Evolutionary conservation across 2,113 vertebrate species (phyloP).

Genomic region (Cyrtonyx montezumae): DNA sequence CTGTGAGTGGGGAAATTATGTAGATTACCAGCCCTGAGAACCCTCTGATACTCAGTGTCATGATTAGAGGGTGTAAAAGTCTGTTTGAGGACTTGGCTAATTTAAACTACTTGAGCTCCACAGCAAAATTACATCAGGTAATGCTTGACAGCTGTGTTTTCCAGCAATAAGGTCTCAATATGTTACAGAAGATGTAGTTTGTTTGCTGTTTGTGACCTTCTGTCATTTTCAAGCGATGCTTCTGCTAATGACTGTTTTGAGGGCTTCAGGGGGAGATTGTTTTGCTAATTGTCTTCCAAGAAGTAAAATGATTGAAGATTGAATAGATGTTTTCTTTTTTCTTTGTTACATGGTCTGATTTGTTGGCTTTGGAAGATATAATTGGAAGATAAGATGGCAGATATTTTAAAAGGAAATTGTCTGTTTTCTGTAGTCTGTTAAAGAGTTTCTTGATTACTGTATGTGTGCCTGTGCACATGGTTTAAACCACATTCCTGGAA

Average conservation of each 20-base stretch:
- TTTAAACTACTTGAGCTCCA: constrained; percentile 50
- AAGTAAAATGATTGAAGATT: constrained; percentile 7
- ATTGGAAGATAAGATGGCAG: neutral
- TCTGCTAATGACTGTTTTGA: constrained; percentile 19
- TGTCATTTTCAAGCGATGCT: constrained; percentile 12
- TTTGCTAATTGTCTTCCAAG: constrained; percentile 27
- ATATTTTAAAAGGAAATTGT: neutral
- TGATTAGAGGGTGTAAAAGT: constrained; percentile 60
- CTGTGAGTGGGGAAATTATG: constrained; percentile 59
- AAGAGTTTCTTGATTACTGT: neutral
- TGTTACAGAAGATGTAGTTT: constrained; percentile 9
- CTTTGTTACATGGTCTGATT: neutral
- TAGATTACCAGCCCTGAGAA: constrained; percentile 61
- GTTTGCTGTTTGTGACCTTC: constrained; percentile 30
- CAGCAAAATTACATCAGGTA: constrained; percentile 57
- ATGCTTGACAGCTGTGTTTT: constrained; percentile 54
- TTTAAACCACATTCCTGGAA: neutral
- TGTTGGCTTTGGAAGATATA: neutral
- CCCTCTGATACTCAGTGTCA: neutral
- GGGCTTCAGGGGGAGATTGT: neutral
- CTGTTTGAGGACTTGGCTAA: constrained; percentile 42
- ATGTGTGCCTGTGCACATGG: neutral
- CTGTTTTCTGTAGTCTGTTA: neutral
- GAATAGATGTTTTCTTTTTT: neutral
- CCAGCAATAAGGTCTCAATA: neutral